Conservation (phyloP, 2,113 vertebrate genomes). For the Protobothrops mucrosquamatus region DNA sequence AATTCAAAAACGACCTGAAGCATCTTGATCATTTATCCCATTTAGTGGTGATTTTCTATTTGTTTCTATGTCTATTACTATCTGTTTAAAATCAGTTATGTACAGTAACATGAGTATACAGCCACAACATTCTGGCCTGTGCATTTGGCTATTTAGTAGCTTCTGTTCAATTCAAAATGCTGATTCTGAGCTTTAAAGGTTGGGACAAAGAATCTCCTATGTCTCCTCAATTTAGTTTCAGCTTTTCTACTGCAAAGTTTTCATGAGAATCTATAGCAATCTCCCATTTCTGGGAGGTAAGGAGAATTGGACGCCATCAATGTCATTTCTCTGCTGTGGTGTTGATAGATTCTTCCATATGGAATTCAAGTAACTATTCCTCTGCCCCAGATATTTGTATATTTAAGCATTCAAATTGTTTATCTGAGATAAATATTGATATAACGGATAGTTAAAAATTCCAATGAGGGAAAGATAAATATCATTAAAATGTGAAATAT, state of each 20-base stretch:
- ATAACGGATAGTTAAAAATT: not conserved
- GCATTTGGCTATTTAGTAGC: not conserved
- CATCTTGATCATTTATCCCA: not conserved
- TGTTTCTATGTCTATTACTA: not conserved
- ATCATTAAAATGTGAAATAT: not conserved
- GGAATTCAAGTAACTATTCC: not conserved
- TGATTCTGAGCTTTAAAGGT: not conserved
- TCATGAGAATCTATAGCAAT: not conserved
- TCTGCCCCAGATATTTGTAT: not conserved
- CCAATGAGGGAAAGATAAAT: not conserved
- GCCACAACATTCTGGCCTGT: not conserved
- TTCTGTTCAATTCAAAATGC: not conserved
- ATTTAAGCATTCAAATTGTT: not conserved
- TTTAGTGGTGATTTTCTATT: not conserved
- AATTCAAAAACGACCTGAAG: not conserved
- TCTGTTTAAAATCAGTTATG: not conserved
- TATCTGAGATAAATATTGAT: not conserved
- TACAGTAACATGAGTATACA: not conserved
- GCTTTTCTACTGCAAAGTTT: not conserved
- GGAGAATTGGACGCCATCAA: not conserved
- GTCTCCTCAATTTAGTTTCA: not conserved
- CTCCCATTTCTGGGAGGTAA: not conserved
- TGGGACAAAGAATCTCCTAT: not conserved
- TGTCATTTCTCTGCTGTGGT: not conserved
- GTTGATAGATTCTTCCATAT: not conserved